These are phyloP conservation scores for Dolomedes plantarius DNA, from an alignment of 2,888 invertebrate species.

Conservation along the genomic window DNA sequence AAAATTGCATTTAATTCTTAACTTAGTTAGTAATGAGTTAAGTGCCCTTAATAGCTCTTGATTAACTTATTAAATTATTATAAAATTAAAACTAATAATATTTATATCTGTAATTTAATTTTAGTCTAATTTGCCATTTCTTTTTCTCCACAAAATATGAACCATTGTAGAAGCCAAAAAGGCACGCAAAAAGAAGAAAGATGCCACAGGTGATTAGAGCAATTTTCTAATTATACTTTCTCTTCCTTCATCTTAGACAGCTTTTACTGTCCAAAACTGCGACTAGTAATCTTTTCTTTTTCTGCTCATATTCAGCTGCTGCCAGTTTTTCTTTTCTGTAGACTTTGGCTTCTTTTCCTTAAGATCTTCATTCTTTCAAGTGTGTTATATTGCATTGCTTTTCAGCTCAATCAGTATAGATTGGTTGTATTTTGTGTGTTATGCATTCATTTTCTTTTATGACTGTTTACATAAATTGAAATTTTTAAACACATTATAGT, in stretches of 20 bases:
- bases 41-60: no score
- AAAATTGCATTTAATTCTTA: no score
- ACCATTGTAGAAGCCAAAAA: conserved; percentile 91
- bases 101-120: no score
- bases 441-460: no score
- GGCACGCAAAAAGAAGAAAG: conserved; percentile 92
- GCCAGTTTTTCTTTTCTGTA: conserved; percentile 5
- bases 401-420: no score
- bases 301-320: conserved; percentile 9
- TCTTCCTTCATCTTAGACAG: conserved; percentile 20
- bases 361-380: background rate
- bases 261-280: conserved; percentile 15
- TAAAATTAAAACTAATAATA: no score
- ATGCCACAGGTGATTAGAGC: conserved; percentile 74
- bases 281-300: background rate
- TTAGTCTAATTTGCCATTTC: conserved; percentile 50
- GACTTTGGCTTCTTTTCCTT: background rate
- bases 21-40: no score
- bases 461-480: no score
- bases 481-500: no score
- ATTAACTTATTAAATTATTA: no score
- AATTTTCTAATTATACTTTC: conserved; percentile 32
- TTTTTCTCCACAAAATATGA: conserved; percentile 42
- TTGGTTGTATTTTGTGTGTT: no score
- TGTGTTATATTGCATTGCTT: no score